These are phyloP conservation scores for Mus minutoides DNA, from an alignment of 2,797 vertebrate species.

Conservation along the genomic window DNA sequence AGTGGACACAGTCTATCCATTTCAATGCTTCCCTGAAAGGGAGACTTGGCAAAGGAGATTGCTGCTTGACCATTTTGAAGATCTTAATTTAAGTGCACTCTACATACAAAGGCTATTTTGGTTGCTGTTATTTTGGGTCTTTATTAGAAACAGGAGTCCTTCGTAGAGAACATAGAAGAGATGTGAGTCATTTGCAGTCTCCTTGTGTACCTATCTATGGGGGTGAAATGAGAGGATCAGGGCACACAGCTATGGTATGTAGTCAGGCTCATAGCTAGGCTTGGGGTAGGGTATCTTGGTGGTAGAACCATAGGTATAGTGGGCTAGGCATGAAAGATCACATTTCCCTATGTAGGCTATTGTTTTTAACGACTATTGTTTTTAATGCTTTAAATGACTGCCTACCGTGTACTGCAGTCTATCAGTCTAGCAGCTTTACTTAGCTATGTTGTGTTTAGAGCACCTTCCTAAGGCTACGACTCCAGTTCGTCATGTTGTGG, in stretches of 20 bases:
- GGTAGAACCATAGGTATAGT: neutral
- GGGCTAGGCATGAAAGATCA: neutral
- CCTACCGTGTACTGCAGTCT: neutral
- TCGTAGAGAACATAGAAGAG: neutral
- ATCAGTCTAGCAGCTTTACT: neutral
- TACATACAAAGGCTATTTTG: neutral
- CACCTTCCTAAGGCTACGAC: neutral
- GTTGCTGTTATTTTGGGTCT: neutral
- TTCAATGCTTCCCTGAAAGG: neutral
- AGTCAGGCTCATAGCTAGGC: neutral
- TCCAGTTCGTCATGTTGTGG: neutral
- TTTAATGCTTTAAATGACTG: neutral
- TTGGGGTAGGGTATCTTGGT: neutral
- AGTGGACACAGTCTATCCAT: neutral
- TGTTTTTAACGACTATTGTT: neutral
- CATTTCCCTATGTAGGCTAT: neutral
- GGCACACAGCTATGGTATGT: neutral
- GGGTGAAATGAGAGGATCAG: neutral
- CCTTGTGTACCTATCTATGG: neutral
- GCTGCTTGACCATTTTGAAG: constrained; percentile 3
- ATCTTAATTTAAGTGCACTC: neutral
- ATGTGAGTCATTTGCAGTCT: neutral
- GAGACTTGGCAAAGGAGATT: neutral
- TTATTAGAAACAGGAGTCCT: neutral
- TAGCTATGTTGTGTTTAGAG: neutral